Base-by-base conservation (phyloP, 2,888 invertebrate genomes). In the Leptopilina myrica region DNA sequence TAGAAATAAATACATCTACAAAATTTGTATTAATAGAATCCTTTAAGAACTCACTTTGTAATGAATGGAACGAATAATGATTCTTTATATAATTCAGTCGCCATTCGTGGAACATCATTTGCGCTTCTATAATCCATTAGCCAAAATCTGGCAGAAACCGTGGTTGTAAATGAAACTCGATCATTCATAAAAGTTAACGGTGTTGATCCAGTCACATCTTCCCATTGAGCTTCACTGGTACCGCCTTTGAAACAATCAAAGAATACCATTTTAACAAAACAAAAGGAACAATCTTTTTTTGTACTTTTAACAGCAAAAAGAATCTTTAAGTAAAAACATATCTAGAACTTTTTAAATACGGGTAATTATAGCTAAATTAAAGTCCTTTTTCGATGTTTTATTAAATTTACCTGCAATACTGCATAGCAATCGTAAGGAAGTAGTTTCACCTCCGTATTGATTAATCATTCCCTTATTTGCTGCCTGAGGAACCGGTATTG, bases 91-190 rank as follows among this genome's bases (percentile, higher is more conserved):
- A 99, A 93, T 89, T 99, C 98, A 0, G 98, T 98, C 0, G 99
- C 99, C 95, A 99, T 96, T 92, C 97, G 96, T 8, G 98, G 97
- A 0, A 98, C 98, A 89, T 99, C 99, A 80, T 96, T 94, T 33
- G 98, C 96, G 91, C 98, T 99, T 84, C 97, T 94, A 89, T 99
- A 99, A 92, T 99, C 99, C 96, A 99, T 98, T 81, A 99, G 93
- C 99, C 99, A 99, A 92, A 99, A 99, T 90, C 98, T 95, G 73
- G 99, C 99, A 0, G 99, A 99, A 0, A 99, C 99, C 0, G 99
- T 99, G 9, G 99, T 99, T 11, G 99, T 99, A 93, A 99, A 99
- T 43, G 98, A 98, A 2, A 99, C 99, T 90, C 98, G 98, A 91
- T 99, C 98, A 88, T 98, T 98, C 83, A 98, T 97, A 92, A 99